Conservation (phyloP, 2,113 vertebrate species). For the Notarius quadriscutis region DNA sequence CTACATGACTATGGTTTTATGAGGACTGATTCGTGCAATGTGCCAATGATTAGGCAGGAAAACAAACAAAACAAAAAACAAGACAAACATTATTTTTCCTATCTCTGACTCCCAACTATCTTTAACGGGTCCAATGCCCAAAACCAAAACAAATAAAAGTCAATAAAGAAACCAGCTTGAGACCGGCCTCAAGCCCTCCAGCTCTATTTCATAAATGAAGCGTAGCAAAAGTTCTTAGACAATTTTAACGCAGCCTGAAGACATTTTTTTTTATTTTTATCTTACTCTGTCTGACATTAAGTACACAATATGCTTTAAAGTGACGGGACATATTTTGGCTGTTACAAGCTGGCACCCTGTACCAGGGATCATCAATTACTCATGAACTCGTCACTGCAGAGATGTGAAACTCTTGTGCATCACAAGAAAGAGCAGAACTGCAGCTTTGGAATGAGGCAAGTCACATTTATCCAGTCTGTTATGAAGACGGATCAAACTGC, state of each 20-base stretch:
- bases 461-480: too few species aligned
- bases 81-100: neutral
- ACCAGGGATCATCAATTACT: neutral
- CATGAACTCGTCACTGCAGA: too few species aligned
- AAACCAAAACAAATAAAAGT: neutral
- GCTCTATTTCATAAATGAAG: neutral
- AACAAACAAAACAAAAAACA: neutral
- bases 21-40: neutral
- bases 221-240: neutral
- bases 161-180: neutral
- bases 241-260: neutral
- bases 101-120: neutral
- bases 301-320: neutral
- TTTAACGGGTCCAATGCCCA: neutral
- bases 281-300: neutral
- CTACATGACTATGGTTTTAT: neutral
- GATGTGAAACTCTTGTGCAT: too few species aligned
- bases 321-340: neutral
- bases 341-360: neutral
- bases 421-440: too few species aligned
- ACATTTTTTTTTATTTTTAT: neutral
- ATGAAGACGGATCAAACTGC: too few species aligned
- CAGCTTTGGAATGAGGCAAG: too few species aligned
- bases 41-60: neutral
- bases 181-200: too few species aligned